These are phyloP conservation scores for Hyposoter didymator DNA, from an alignment of 2,888 invertebrate species.

Conservation along the genomic window DNA sequence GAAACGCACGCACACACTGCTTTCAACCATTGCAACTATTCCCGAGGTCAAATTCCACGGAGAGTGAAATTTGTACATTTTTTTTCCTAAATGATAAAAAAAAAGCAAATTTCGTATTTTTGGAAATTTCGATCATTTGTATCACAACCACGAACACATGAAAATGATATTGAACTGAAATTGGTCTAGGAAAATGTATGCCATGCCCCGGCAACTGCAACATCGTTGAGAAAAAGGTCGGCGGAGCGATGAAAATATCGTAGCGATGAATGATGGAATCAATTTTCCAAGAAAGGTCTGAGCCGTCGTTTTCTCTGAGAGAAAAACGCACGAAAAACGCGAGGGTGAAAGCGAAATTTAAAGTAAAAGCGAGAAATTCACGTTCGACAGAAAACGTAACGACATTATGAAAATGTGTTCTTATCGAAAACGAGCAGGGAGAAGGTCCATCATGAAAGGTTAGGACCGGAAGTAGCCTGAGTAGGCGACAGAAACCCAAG, in stretches of 20 bases:
- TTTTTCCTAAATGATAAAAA: too few relatives aligned
- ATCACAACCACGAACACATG: neutral
- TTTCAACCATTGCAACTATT: neutral
- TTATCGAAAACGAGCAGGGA: constrained; percentile 30
- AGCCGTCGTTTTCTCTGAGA: constrained; percentile 29
- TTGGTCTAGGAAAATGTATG: too few relatives aligned
- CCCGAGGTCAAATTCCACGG: neutral
- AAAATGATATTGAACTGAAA: neutral
- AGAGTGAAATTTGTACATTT: neutral
- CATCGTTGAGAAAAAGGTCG: constrained; percentile 7
- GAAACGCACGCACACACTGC: neutral
- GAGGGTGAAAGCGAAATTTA: constrained; percentile 1
- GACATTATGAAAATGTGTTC: constrained; percentile 61
- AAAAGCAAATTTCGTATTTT: too few relatives aligned
- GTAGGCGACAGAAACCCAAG: constrained; percentile 1
- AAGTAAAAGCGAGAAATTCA: constrained; percentile 43
- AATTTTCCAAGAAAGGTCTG: constrained; percentile 30
- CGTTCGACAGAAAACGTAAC: constrained; percentile 40
- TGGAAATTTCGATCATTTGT: neutral
- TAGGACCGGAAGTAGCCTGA: constrained; percentile 41
- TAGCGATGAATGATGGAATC: constrained; percentile 37
- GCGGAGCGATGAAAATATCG: neutral
- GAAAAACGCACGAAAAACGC: constrained; percentile 40
- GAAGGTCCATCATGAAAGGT: constrained; percentile 26
- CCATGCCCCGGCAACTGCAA: neutral